Evolutionary conservation across 2,888 invertebrate genomes (phyloP).

Genomic region (Dasypogon diadema): DNA sequence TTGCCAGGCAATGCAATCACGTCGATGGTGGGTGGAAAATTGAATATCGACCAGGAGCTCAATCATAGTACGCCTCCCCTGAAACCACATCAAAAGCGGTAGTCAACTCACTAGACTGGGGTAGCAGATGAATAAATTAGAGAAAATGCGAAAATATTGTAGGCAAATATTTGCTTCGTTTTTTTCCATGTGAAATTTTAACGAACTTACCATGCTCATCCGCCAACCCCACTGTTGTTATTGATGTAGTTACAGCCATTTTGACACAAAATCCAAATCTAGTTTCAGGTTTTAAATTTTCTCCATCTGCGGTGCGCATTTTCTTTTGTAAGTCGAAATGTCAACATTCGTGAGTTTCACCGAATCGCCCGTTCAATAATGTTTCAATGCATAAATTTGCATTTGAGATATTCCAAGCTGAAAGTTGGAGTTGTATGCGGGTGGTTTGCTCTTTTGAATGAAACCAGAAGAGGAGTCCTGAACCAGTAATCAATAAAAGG

Average conservation of each 20-base stretch:
- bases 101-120: background rate
- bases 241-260: background rate
- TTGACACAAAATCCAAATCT: background rate
- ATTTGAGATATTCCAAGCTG: slow-evolving; percentile 17
- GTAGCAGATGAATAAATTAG: background rate
- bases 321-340: slow-evolving; percentile 22
- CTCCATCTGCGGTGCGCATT: background rate
- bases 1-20: background rate
- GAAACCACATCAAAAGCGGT: background rate
- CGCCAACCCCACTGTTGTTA: background rate
- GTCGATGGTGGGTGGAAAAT: background rate
- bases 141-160: slow-evolving; percentile 43
- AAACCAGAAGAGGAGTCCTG: background rate
- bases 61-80: background rate
- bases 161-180: slow-evolving; percentile 42
- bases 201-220: background rate
- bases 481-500: background rate
- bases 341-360: slow-evolving; percentile 11
- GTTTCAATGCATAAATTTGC: slow-evolving; percentile 55
- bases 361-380: slow-evolving; percentile 40
- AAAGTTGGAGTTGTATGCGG: background rate
- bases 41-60: slow-evolving; percentile 3
- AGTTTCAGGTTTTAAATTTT: background rate
- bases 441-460: background rate
- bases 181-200: slow-evolving; percentile 28